A percentile compares a stretch with the other conserved stretches of the same genome.
phyloP scores from a whole-genome alignment of 2,888 invertebrate genomes.

The Cosmia trapezina region DNA sequence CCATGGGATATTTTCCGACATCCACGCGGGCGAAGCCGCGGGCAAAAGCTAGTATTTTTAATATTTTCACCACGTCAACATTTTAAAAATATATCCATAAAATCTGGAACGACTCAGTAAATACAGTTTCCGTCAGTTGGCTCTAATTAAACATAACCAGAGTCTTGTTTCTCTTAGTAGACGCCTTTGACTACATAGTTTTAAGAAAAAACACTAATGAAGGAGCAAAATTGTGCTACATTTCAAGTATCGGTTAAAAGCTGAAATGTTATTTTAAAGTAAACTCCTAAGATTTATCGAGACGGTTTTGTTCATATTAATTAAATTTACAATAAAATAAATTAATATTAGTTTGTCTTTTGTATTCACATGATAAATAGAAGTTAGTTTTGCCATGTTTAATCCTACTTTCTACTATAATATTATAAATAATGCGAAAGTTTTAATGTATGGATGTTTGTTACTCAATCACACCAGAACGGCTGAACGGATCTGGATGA shows the following conservation, averaged over 20 bases:
- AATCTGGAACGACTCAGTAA: constrained; percentile 23
- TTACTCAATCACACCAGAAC: too few species aligned
- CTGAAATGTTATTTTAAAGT: constrained; percentile 33
- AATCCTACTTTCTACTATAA: too few species aligned
- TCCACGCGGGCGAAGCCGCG: too few species aligned
- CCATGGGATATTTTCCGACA: too few species aligned
- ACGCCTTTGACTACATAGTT: constrained; percentile 44
- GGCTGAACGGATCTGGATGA: too few species aligned
- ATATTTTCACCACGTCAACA: constrained; percentile 8
- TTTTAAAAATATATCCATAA: not conserved
- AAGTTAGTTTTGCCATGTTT: not conserved
- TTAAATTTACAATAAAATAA: constrained; percentile 5
- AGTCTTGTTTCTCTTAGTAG: constrained; percentile 37
- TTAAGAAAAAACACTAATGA: constrained; percentile 52
- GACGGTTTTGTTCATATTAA: constrained; percentile 1
- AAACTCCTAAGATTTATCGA: constrained; percentile 11
- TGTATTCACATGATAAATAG: not conserved
- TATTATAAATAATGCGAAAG: too few species aligned
- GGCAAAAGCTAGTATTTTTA: too few species aligned
- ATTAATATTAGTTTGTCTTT: not conserved
- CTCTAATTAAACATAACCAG: constrained; percentile 53
- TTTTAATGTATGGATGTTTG: too few species aligned
- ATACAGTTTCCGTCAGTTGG: constrained; percentile 27
- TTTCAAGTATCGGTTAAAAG: constrained; percentile 34
- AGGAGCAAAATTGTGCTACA: constrained; percentile 39